Conservation (phyloP, 2,113 vertebrate species). For the Diglossa brunneiventris region DNA sequence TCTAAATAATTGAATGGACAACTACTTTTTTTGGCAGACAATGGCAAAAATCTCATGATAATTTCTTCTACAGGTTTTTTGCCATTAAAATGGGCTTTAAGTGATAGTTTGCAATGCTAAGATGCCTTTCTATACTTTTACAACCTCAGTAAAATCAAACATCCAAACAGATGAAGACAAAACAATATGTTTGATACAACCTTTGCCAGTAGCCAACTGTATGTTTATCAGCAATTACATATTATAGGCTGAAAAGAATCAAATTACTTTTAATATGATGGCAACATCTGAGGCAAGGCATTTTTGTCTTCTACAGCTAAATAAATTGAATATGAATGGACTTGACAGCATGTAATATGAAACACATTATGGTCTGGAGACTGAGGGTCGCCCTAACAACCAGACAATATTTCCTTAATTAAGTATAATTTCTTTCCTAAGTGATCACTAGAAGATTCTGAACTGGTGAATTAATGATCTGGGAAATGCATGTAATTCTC, state of each 20-base stretch:
- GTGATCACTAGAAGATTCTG: constrained; percentile 6
- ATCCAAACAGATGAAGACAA: constrained; percentile 28
- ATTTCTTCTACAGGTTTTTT: not conserved
- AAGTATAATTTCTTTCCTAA: constrained; percentile 1
- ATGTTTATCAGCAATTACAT: constrained; percentile 27
- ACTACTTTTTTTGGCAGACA: not conserved
- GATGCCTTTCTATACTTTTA: constrained; percentile 25
- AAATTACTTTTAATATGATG: constrained; percentile 51
- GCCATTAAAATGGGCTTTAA: not conserved
- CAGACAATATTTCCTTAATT: constrained; percentile 45
- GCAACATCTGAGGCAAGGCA: constrained; percentile 51
- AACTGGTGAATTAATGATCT: constrained; percentile 26
- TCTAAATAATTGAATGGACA: not conserved
- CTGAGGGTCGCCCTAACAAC: constrained; percentile 34
- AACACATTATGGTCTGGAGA: not conserved
- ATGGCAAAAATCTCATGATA: not conserved
- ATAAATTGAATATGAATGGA: not conserved
- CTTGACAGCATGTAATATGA: constrained; percentile 48
- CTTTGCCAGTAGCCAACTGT: constrained; percentile 11
- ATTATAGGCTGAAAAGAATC: constrained; percentile 39
- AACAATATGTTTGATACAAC: constrained; percentile 33
- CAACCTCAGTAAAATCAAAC: constrained; percentile 35
- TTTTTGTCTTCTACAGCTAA: constrained; percentile 26
- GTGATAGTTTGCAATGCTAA: not conserved
- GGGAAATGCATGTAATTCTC: constrained; percentile 8